Evolutionary conservation across 2,888 invertebrate genomes (phyloP), one percentile per base, ranked within the genome.

Genomic region (Pheosia tremula): DNA sequence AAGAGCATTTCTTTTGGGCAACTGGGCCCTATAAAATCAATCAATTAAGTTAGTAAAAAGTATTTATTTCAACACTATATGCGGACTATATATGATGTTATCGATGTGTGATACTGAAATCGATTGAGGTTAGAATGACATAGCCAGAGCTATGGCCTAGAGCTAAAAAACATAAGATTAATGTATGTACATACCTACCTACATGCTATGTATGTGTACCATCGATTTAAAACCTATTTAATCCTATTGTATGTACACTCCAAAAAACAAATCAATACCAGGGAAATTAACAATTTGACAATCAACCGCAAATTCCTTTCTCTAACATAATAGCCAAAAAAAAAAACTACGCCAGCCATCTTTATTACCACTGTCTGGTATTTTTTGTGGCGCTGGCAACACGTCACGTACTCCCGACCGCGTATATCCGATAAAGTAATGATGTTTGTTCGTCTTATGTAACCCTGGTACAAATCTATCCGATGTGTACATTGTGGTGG

Each of bases 321-420:
- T 47, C 47, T 47, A 47, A 45, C 11, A 45, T 45, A 45, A 47
- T 47, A 47, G n/a, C 47, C 47, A n/a, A 47, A 47, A 50, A 50
- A 24, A 47, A 50, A 50, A 13, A 50, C 13, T 24, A 24, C 3
- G 13, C 24, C 55, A 11, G 55, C 55, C 55, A 55, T 38, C 55
- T 55, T 55, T 55, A 39, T 53, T 37, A 53, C 53, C 53, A 55
- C 10, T 45, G 41, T 56, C 45, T 45, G 11, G 11, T 45, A 43
- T 56, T 56, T 56, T 56, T 56, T 56, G 11, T 56, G 24, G 24
- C 39, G 13, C 56, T 56, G 56, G 56, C 45, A 43, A 45, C 56
- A 56, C 56, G 62, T 76, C 75, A 76, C 75, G 74, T 63, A 61
- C 67, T 71, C 65, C 72, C 57, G 75, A 71, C 71, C 69, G 62